Conservation (phyloP, 2,797 vertebrate genomes). For the Megaceryle alcyon region DNA sequence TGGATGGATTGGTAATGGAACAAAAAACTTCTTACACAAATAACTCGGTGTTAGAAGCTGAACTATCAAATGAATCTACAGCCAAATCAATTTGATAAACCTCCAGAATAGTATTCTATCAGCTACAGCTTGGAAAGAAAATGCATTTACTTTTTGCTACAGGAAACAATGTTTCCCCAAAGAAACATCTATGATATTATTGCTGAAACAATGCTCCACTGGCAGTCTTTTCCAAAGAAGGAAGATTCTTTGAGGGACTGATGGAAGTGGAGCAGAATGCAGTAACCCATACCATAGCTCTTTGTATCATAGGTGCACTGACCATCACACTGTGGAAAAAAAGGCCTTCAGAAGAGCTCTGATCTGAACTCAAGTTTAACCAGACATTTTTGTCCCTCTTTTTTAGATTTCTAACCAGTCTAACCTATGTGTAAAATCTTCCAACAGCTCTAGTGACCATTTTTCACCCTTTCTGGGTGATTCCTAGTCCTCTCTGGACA, state of each 20-base stretch:
- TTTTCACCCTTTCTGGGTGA: not conserved
- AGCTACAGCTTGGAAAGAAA: constrained; percentile 62
- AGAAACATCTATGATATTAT: constrained; percentile 26
- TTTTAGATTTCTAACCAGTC: not conserved
- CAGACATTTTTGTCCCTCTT: not conserved
- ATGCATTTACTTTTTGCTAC: constrained; percentile 55
- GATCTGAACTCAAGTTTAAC: not conserved
- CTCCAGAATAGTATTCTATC: constrained; percentile 64
- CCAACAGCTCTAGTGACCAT: not conserved
- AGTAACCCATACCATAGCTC: not conserved
- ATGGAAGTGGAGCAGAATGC: not conserved
- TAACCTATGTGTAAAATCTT: not conserved
- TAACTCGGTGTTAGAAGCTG: constrained; percentile 75
- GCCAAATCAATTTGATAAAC: constrained; percentile 79
- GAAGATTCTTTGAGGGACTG: not conserved
- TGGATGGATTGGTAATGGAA: constrained; percentile 70
- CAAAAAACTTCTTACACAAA: constrained; percentile 77
- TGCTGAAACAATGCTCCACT: constrained; percentile 13
- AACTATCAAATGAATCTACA: constrained; percentile 78
- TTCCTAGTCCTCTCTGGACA: not conserved
- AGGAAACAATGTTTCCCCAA: constrained; percentile 57
- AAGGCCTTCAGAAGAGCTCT: not conserved
- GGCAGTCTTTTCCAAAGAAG: not conserved
- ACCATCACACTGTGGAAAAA: not conserved
- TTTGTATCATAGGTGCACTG: not conserved